Evolutionary conservation across 2,113 vertebrate genomes (phyloP), one percentile per base, ranked within the genome.

Genomic region (Petrocephalus microphthalmus): DNA sequence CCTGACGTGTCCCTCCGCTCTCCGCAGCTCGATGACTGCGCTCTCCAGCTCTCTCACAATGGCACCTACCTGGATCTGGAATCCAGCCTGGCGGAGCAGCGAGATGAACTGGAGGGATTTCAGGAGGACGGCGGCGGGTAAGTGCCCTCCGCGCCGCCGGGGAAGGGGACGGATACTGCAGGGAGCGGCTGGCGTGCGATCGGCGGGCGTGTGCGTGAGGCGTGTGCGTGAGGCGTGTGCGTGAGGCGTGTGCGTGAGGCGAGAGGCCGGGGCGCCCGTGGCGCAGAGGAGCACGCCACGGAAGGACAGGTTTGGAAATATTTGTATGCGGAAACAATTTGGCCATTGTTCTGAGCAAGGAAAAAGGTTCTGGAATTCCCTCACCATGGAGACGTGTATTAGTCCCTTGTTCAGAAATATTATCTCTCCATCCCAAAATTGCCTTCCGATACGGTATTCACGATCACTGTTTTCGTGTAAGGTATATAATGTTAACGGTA

Each of bases 41-140:
- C 98, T 2, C 95, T 99, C 78, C 98, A 99, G 90, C 93, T 99
- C 64, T 99, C 97, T 92, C 98, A 99, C 91, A 99, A 97, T 84
- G 97, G 98, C 91, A 96, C 96, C 93, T 99, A 99, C 94, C 94
- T 99, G 96, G 98, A 99, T 95, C 92, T 99, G 95, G 98, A 99
- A 91, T 97, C 97, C 19, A 98, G 97, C 0, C 92, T 99, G 92
- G 97, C 96, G 8, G 98, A 99, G 92, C 98, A 99, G 90, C 95
- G 93, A 90, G 98, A 99, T 90, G 98, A 99, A 89, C 89, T 99
- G 91, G 97, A 99, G 93, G 97, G 97, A 88, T 99, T 99, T 95
- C 97, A 98, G 92, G 97, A 98, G 54, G 98, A 99, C 47, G 93
- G n/a, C 4, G 60, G 97, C 94, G 98, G 97, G 98, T 99, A 96